Evolutionary conservation across 2,888 invertebrate genomes (phyloP).

Genomic region (Cylloceria caligata): DNA sequence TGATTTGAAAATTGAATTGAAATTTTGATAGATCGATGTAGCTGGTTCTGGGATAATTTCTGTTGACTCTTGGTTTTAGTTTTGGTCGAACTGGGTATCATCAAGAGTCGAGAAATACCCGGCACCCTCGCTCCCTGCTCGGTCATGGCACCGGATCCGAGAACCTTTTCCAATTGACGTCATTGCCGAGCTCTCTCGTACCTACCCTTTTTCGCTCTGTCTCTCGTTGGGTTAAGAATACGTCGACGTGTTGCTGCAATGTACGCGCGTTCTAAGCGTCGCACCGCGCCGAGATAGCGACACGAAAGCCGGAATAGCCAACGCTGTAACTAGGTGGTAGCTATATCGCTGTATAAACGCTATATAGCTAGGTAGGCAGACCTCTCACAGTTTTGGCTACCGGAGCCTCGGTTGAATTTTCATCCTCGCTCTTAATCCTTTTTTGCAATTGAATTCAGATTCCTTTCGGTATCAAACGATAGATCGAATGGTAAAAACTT

Average conservation of each 20-base stretch:
- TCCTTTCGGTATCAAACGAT: not conserved
- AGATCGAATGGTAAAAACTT: no score
- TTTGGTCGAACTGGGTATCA: constrained; percentile 3
- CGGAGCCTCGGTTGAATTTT: not conserved
- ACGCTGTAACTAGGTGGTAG: constrained; percentile 1
- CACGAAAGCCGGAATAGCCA: constrained; percentile 62
- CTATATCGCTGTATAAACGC: not conserved
- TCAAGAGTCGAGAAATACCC: not conserved
- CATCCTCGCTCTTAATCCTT: not conserved
- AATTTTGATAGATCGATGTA: not conserved
- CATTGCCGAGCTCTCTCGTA: constrained; percentile 75
- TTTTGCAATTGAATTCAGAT: not conserved
- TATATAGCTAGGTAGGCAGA: not conserved
- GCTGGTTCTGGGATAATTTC: not conserved
- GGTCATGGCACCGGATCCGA: constrained; percentile 69
- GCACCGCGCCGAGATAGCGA: constrained; percentile 56
- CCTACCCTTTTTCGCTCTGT: constrained; percentile 56
- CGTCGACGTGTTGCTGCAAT: constrained; percentile 77
- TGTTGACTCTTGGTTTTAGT: not conserved
- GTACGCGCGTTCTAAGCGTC: constrained; percentile 52
- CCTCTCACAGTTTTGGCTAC: not conserved
- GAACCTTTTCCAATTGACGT: constrained; percentile 84
- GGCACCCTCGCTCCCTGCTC: constrained; percentile 38
- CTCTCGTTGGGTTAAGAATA: constrained; percentile 78
- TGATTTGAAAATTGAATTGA: not conserved